Conservation (phyloP, 1,140 invertebrate genomes). For the Aphelenchoides avenae region DNA sequence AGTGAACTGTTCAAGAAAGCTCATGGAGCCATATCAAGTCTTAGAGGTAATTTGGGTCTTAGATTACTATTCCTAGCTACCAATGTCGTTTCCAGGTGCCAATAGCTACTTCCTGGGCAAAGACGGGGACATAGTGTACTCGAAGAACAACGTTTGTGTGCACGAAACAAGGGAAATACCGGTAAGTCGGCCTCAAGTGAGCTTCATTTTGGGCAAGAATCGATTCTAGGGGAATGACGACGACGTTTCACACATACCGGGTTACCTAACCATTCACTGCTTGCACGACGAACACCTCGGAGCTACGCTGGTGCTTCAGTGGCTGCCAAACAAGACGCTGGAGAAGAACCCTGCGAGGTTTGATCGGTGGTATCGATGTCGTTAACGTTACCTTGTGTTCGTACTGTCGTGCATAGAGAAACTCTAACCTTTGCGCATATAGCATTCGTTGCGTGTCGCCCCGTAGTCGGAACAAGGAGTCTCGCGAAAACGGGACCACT, state of each 20-base stretch:
- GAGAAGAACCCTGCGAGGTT: constrained; percentile 74
- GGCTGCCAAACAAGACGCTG: constrained; percentile 86
- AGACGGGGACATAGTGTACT: constrained; percentile 56
- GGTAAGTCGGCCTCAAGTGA: neutral
- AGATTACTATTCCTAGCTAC: constrained; percentile 18
- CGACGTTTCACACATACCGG: constrained; percentile 77
- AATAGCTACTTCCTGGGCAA: constrained; percentile 53
- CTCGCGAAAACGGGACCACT: constrained; percentile 8
- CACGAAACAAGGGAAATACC: constrained; percentile 78
- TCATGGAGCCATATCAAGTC: constrained; percentile 49
- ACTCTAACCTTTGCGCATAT: constrained; percentile 6
- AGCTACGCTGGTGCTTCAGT: constrained; percentile 79
- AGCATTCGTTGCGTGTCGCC: constrained; percentile 58
- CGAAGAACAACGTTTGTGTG: constrained; percentile 86
- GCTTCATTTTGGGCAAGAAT: constrained; percentile 2
- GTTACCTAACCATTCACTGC: constrained; percentile 80
- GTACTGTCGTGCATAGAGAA: constrained; percentile 4
- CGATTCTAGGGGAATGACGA: constrained; percentile 67
- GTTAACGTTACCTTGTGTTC: constrained; percentile 10
- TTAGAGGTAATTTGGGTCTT: constrained; percentile 43
- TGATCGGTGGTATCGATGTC: neutral
- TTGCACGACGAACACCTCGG: constrained; percentile 65
- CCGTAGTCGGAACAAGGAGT: constrained; percentile 15
- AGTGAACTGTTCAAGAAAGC: constrained; percentile 55
- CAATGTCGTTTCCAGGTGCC: constrained; percentile 30